Conservation (phyloP, 2,797 vertebrate genomes). For the Microcaecilia unicolor region DNA sequence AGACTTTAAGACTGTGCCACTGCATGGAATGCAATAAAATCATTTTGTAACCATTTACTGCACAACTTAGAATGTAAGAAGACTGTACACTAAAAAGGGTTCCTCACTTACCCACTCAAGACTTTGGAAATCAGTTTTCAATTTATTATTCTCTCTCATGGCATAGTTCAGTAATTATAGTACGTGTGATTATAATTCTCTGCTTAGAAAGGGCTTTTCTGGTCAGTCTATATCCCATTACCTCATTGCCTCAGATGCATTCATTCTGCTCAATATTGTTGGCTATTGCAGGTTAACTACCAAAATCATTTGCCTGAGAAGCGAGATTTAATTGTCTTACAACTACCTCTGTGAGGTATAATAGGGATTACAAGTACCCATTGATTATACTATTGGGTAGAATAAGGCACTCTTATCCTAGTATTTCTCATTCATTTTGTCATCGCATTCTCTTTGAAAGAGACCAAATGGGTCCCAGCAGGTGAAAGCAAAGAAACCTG, state of each 20-base stretch:
- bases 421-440: conserved; percentile 81
- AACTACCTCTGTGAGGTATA: conserved; percentile 71
- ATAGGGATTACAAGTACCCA: conserved; percentile 79
- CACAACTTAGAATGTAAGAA: conserved; percentile 7
- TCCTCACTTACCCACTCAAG: background rate
- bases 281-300: conserved; percentile 67
- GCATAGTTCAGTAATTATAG: conserved; percentile 7
- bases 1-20: background rate
- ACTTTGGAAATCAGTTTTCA: conserved; percentile 6
- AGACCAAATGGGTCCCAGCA: conserved; percentile 94
- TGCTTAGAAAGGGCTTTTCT: conserved; percentile 10
- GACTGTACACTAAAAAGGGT: background rate
- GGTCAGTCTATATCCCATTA: conserved; percentile 50
- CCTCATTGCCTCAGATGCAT: conserved; percentile 62
- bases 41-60: conserved; percentile 2
- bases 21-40: too few species aligned
- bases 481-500: conserved; percentile 96
- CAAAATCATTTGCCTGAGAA: conserved; percentile 73
- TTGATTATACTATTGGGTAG: conserved; percentile 72
- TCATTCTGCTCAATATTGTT: conserved; percentile 56
- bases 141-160: background rate
- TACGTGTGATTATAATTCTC: background rate
- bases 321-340: conserved; percentile 69
- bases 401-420: conserved; percentile 70
- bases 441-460: conserved; percentile 83